phyloP scores from a whole-genome alignment of 2,113 vertebrate species.

The Xiphophorus hellerii region DNA sequence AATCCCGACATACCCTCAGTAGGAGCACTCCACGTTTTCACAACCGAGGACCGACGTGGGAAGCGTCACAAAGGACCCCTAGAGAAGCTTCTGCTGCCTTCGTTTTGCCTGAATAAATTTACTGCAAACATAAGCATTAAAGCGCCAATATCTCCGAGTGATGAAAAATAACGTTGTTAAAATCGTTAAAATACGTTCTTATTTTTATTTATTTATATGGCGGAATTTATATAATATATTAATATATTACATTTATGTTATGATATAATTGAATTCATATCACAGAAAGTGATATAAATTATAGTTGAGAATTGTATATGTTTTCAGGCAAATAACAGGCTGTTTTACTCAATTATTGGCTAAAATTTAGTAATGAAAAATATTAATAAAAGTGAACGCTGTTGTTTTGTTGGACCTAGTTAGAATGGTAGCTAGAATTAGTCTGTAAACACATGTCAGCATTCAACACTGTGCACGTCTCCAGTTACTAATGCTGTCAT shows the following conservation, averaged over 20 bases:
- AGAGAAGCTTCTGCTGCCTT: not conserved
- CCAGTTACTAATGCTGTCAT: not conserved
- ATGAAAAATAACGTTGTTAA: not conserved
- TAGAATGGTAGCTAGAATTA: not conserved
- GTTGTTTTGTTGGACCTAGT: not conserved
- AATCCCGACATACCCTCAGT: not conserved
- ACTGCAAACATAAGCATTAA: not conserved
- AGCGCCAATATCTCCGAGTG: not conserved
- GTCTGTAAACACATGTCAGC: not conserved
- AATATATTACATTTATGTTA: no score
- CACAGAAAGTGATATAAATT: not conserved
- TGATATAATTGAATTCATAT: not conserved
- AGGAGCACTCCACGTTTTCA: conserved; percentile 63
- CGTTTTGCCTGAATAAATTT: conserved; percentile 64
- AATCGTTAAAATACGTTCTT: not conserved
- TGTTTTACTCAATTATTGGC: not conserved
- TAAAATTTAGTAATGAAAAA: not conserved
- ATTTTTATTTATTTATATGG: not conserved
- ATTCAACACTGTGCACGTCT: no score
- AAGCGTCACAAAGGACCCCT: conserved; percentile 49
- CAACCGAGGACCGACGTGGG: conserved; percentile 9
- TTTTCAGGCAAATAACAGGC: not conserved
- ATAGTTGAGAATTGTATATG: not conserved
- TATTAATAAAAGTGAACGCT: not conserved
- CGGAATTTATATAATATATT: not conserved